phyloP scores from a whole-genome alignment of 1,140 invertebrate genomes.

The Conus ventricosus region DNA sequence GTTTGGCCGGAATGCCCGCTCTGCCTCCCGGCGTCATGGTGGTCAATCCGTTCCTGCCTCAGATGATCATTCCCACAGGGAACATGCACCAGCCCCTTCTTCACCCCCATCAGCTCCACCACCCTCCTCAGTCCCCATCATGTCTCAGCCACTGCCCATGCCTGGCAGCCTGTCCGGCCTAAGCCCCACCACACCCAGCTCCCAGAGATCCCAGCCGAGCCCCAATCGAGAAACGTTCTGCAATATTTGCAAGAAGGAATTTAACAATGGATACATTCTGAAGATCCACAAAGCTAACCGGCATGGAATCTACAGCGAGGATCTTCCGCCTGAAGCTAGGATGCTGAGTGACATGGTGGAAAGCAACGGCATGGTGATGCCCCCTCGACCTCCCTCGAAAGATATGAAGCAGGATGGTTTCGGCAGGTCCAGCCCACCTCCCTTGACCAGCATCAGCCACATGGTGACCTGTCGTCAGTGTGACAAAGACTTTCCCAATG shows the following conservation, averaged over 20 bases:
- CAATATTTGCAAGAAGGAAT: slow-evolving; percentile 95
- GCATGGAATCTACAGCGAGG: slow-evolving; percentile 75
- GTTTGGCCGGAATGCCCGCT: slow-evolving; percentile 57
- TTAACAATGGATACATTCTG: slow-evolving; percentile 85
- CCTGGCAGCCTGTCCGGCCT: slow-evolving; percentile 45
- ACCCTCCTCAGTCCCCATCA: slow-evolving; percentile 55
- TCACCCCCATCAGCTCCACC: slow-evolving; percentile 54
- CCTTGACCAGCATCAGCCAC: slow-evolving; percentile 30
- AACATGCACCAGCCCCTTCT: slow-evolving; percentile 53
- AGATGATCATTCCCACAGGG: slow-evolving; percentile 67
- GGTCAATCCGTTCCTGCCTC: slow-evolving; percentile 73
- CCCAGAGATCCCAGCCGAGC: slow-evolving; percentile 43
- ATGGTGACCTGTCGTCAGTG: slow-evolving; percentile 66
- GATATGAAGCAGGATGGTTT: slow-evolving; percentile 35
- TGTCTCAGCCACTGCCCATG: slow-evolving; percentile 57
- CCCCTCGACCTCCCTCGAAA: slow-evolving; percentile 42
- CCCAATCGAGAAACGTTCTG: slow-evolving; percentile 81
- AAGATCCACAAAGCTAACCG: slow-evolving; percentile 80
- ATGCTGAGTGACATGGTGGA: slow-evolving; percentile 34
- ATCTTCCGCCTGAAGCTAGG: slow-evolving; percentile 34
- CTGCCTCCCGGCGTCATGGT: slow-evolving; percentile 70
- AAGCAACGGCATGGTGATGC: slow-evolving; percentile 18
- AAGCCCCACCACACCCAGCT: slow-evolving; percentile 49
- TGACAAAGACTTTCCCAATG: slow-evolving; percentile 70
- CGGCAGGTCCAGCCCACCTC: slow-evolving; percentile 16